phyloP scores from a whole-genome alignment of 2,888 invertebrate genomes.

The Polydrusus cervinus region DNA sequence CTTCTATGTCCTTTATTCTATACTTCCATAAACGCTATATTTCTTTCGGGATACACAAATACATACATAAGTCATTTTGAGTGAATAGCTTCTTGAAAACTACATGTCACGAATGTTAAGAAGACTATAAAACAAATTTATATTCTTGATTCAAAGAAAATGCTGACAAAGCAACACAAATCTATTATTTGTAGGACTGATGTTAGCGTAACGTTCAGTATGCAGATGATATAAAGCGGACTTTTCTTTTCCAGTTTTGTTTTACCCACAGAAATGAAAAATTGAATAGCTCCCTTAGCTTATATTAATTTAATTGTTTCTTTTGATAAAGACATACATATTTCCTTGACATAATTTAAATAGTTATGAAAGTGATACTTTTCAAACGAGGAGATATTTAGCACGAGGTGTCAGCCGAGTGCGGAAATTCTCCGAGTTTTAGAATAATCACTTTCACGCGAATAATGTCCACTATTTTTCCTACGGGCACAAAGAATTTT shows the following conservation, averaged over 20 bases:
- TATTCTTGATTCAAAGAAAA: constrained; percentile 26
- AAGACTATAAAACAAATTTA: constrained; percentile 20
- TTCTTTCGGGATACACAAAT: background rate
- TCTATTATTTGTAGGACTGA: constrained; percentile 27
- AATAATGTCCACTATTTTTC: too few relatives aligned
- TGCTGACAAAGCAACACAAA: constrained; percentile 25
- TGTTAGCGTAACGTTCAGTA: background rate
- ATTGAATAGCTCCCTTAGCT: too few relatives aligned
- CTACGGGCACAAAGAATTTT: too few relatives aligned
- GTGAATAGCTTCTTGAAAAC: constrained; percentile 15
- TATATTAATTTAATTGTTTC: too few relatives aligned
- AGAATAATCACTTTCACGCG: too few relatives aligned
- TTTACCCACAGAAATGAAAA: background rate
- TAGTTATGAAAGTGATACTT: too few relatives aligned
- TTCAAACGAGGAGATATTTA: too few relatives aligned
- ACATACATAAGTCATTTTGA: constrained; percentile 26
- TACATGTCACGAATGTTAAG: constrained; percentile 15
- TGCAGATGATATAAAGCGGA: background rate
- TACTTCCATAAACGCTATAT: background rate
- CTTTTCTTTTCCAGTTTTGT: background rate
- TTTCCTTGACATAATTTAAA: too few relatives aligned
- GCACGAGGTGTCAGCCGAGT: too few relatives aligned
- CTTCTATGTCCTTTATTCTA: too few relatives aligned
- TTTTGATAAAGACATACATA: too few relatives aligned
- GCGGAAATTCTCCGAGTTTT: too few relatives aligned